Conservation (phyloP, 1,140 invertebrate species). For the Carposina sasakii region DNA sequence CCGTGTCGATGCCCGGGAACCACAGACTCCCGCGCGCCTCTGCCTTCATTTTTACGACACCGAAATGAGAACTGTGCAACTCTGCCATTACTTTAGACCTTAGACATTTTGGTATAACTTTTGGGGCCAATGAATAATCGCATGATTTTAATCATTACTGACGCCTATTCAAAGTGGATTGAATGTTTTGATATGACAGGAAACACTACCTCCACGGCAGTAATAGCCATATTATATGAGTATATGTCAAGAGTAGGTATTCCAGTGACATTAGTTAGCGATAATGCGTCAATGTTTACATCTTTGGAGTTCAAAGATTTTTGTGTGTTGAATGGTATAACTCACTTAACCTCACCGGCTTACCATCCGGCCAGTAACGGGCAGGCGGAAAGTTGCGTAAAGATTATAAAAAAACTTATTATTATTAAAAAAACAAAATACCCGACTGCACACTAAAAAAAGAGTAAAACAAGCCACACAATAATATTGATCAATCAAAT, state of each 20-base stretch:
- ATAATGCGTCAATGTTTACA: neutral
- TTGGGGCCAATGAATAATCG: neutral
- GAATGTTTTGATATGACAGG: constrained; percentile 15
- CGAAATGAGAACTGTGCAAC: constrained; percentile 43
- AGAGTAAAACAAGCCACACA: too few species aligned
- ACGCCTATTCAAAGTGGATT: constrained; percentile 27
- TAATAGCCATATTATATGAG: constrained; percentile 15
- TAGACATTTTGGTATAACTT: neutral
- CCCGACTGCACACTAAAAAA: too few species aligned
- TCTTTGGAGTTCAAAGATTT: neutral
- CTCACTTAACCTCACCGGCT: neutral
- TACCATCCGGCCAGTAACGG: constrained; percentile 3
- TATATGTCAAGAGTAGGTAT: constrained; percentile 4
- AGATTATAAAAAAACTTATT: neutral
- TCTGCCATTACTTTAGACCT: constrained; percentile 1
- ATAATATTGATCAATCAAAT: too few species aligned
- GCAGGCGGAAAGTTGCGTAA: neutral
- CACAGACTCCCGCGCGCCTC: constrained; percentile 47
- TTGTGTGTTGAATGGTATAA: neutral
- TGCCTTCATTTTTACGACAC: constrained; percentile 58
- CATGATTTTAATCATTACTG: constrained; percentile 1
- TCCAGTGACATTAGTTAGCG: neutral
- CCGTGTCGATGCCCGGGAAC: constrained; percentile 58
- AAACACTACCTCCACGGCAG: neutral
- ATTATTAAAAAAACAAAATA: too few species aligned